Conservation (phyloP, 2,113 vertebrate species). For the Cnemophilus loriae region DNA sequence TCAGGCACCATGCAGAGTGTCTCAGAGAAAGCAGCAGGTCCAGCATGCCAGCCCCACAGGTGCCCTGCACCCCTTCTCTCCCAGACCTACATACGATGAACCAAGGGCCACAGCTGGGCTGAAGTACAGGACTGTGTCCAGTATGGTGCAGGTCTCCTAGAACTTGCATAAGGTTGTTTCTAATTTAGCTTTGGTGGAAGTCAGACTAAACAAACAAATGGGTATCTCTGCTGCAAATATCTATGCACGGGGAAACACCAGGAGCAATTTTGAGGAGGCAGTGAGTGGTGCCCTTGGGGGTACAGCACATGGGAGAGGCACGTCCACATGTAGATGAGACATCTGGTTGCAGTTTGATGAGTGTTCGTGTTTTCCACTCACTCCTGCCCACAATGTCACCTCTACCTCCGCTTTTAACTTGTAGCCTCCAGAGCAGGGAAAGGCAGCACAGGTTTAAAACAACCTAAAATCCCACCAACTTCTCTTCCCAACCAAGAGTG, state of each 20-base stretch:
- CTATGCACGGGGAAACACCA: not conserved
- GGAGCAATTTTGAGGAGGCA: not conserved
- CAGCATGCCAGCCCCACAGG: not conserved
- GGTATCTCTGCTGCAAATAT: not conserved
- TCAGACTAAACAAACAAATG: not conserved
- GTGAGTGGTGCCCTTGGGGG: not conserved
- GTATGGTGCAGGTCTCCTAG: not conserved
- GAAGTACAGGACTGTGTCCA: not conserved
- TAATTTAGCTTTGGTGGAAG: not conserved
- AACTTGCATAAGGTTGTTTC: not conserved
- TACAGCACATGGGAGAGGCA: not conserved
- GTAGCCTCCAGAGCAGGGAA: not conserved
- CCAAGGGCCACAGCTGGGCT: not conserved
- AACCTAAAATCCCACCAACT: not conserved
- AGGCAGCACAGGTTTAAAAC: not conserved
- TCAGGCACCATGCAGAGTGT: fast-evolving
- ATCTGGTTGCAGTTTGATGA: constrained; percentile 5
- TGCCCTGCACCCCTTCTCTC: not conserved
- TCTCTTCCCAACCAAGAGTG: not conserved
- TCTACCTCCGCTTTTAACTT: not conserved
- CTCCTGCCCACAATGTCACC: not conserved
- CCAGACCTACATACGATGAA: not conserved
- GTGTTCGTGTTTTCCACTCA: not conserved
- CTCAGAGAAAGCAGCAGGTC: not conserved
- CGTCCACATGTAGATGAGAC: not conserved